Evolutionary conservation across 2,797 vertebrate genomes (phyloP).

Genomic region (Apodemus agrarius): DNA sequence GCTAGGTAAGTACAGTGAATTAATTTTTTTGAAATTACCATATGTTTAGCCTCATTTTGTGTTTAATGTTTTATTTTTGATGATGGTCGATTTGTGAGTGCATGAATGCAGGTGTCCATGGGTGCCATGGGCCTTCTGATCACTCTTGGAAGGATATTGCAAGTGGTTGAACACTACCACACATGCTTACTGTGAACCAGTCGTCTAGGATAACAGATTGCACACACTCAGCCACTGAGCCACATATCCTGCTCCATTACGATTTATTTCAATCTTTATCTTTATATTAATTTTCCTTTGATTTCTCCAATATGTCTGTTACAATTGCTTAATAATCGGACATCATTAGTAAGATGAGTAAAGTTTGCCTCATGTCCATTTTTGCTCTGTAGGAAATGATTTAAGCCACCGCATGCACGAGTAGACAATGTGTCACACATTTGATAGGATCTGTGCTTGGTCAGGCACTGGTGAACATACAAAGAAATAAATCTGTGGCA

Average conservation of each 20-base stretch:
- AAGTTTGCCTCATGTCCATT: background rate
- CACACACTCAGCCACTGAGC: background rate
- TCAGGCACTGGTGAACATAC: background rate
- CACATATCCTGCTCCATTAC: accelerated
- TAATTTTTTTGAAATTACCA: background rate
- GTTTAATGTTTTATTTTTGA: background rate
- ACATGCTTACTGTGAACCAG: background rate
- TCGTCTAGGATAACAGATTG: background rate
- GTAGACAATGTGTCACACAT: too few relatives aligned
- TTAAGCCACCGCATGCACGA: background rate
- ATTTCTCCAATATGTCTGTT: background rate
- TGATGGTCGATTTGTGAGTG: background rate
- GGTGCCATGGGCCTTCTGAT: background rate
- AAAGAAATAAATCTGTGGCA: background rate
- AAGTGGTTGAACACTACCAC: background rate
- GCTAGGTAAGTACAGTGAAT: background rate
- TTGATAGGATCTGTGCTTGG: background rate
- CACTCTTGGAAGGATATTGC: background rate
- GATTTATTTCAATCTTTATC: background rate
- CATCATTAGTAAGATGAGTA: background rate
- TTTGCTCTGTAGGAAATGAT: background rate
- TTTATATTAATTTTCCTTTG: background rate
- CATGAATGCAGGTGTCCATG: too few relatives aligned
- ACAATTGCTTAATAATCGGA: background rate
- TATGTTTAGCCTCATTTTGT: background rate